These are phyloP conservation scores for Hypercompe scribonia DNA, from an alignment of 2,888 invertebrate species.

Conservation along the genomic window DNA sequence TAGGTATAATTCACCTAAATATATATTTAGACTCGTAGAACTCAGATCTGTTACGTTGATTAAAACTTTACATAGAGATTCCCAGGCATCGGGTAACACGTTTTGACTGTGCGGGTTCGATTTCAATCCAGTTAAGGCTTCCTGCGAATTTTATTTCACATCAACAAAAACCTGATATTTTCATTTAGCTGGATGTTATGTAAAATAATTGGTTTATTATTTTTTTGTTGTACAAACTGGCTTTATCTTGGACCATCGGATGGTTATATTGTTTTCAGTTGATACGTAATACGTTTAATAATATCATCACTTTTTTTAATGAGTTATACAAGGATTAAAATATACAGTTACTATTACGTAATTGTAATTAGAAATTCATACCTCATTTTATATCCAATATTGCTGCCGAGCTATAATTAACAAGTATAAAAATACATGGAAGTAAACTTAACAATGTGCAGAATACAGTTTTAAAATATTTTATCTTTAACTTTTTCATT, in stretches of 20 bases:
- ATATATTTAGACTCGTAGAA: conserved; percentile 33
- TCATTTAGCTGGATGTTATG: conserved; percentile 21
- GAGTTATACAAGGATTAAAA: background rate
- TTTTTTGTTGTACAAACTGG: conserved; percentile 9
- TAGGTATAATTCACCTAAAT: background rate
- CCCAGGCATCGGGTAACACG: conserved; percentile 19
- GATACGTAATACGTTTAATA: background rate
- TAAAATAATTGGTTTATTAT: conserved; percentile 21
- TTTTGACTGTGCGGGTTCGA: conserved; percentile 41
- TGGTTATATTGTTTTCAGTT: conserved; percentile 11
- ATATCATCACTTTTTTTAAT: background rate
- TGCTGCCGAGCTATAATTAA: no score
- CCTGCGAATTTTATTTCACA: conserved; percentile 35
- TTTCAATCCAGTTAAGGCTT: conserved; percentile 44
- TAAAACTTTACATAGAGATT: conserved; percentile 54
- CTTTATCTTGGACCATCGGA: conserved; percentile 7
- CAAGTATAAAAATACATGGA: background rate
- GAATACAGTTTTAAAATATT: conserved; percentile 18
- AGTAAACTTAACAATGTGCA: background rate
- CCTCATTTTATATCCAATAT: background rate
- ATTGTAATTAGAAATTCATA: background rate
- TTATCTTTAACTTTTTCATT: conserved; percentile 20
- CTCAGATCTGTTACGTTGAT: conserved; percentile 58
- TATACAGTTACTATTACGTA: background rate
- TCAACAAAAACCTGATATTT: conserved; percentile 28